Evolutionary conservation across 2,888 invertebrate species (phyloP).

Genomic region (Stenodema calcarata): DNA sequence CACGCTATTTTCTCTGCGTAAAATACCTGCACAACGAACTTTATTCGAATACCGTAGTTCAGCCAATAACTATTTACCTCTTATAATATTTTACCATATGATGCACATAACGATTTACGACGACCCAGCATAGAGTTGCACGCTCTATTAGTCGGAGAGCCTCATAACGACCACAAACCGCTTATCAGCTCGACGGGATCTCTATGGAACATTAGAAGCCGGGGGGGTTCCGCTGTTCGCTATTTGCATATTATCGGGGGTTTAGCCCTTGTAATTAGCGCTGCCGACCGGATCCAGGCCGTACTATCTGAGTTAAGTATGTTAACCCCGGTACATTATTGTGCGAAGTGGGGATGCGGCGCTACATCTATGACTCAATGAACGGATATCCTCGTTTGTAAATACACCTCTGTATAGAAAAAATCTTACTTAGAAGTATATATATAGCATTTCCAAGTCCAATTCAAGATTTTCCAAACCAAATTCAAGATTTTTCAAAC

Average conservation of each 20-base stretch:
- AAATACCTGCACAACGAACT: too few species aligned
- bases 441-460: too few species aligned
- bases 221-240: not conserved
- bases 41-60: too few species aligned
- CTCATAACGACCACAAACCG: not conserved
- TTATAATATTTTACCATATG: too few species aligned
- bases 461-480: too few species aligned
- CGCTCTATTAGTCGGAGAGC: not conserved
- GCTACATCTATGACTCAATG: not conserved
- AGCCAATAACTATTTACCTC: too few species aligned
- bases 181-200: not conserved
- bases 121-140: not conserved
- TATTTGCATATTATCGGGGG: not conserved
- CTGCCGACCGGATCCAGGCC: not conserved
- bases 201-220: not conserved
- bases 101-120: too few species aligned
- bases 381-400: not conserved
- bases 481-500: too few species aligned
- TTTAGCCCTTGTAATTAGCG: not conserved
- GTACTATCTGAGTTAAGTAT: not conserved
- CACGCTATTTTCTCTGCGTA: too few species aligned
- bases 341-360: not conserved
- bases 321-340: not conserved
- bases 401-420: too few species aligned
- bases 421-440: too few species aligned